A percentile compares a stretch with the other conserved stretches of the same genome.
Conservation (phyloP, 1,140 invertebrate species). For the Thaumetopoea pityocampa region DNA sequence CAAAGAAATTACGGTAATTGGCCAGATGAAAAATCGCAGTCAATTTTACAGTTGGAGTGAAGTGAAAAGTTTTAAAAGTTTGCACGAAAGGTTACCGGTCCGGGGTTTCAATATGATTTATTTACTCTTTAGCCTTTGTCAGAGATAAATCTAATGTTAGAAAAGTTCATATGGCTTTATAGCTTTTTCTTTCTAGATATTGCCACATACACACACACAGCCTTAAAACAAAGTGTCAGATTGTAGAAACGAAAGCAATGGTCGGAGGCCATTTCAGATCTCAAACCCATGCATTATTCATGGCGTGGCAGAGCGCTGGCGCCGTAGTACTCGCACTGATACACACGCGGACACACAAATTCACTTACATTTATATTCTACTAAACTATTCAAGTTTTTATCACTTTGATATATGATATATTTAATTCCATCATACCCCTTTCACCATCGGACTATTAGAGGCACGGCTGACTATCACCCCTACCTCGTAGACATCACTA, state of each 20-base stretch:
- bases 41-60: not conserved
- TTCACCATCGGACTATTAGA: too few species aligned
- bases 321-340: conserved; percentile 8
- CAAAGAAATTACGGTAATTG: conserved; percentile 5
- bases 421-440: too few species aligned
- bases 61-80: conserved; percentile 15
- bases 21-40: conserved; percentile 9
- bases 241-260: conserved; percentile 14
- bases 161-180: conserved; percentile 2
- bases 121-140: conserved; percentile 14
- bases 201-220: not conserved
- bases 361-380: conserved; percentile 23
- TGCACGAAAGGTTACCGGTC: conserved; percentile 2
- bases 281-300: conserved; percentile 29
- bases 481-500: too few species aligned
- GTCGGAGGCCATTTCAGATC: conserved; percentile 22
- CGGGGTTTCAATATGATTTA: conserved; percentile 8
- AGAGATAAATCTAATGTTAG: conserved; percentile 3
- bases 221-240: conserved; percentile 6
- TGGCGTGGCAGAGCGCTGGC: not conserved
- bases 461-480: too few species aligned
- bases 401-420: too few species aligned
- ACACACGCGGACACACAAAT: conserved; percentile 19
- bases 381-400: conserved; percentile 18
- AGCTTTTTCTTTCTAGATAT: conserved; percentile 1